Evolutionary conservation across 2,888 invertebrate species (phyloP).

Genomic region (Mesopsocus fuscifrons): DNA sequence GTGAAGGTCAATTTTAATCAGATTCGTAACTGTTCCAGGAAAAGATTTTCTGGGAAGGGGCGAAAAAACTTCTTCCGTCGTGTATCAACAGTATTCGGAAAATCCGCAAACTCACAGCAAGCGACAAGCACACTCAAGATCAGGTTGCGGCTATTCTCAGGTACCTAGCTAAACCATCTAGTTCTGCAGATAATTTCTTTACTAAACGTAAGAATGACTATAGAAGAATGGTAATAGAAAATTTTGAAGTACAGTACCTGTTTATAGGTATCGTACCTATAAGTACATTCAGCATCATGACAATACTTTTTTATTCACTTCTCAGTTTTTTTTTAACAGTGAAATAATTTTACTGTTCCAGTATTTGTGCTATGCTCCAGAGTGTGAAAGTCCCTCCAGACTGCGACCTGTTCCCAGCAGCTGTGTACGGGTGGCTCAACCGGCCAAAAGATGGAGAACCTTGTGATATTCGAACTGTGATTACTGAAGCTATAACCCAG

Average conservation of each 20-base stretch:
- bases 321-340: slow-evolving; percentile 9
- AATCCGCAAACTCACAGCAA: slow-evolving; percentile 49
- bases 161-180: slow-evolving; percentile 21
- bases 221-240: too few relatives aligned
- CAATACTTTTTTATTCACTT: slow-evolving; percentile 5
- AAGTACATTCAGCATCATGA: too few relatives aligned
- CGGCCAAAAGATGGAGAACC: slow-evolving; percentile 28
- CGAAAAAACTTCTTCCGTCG: slow-evolving; percentile 54
- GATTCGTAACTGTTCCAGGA: slow-evolving; percentile 22
- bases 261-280: too few relatives aligned
- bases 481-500: slow-evolving; percentile 49
- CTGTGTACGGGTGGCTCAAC: slow-evolving; percentile 44
- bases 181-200: too few relatives aligned
- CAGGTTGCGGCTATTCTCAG: slow-evolving; percentile 49
- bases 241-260: too few relatives aligned
- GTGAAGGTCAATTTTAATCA: slow-evolving; percentile 9
- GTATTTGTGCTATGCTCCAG: slow-evolving; percentile 44
- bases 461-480: slow-evolving; percentile 37
- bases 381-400: slow-evolving; percentile 37
- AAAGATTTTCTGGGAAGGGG: slow-evolving; percentile 64
- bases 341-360: slow-evolving; percentile 20
- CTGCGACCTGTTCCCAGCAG: slow-evolving; percentile 46
- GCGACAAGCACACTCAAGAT: slow-evolving; percentile 49
- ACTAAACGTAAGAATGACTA: too few relatives aligned
- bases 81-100: slow-evolving; percentile 57